A percentile compares a stretch with the other conserved stretches of the same genome.
Evolutionary conservation across 2,888 invertebrate genomes (phyloP).

Genomic region (Macrophya alboannulata): DNA sequence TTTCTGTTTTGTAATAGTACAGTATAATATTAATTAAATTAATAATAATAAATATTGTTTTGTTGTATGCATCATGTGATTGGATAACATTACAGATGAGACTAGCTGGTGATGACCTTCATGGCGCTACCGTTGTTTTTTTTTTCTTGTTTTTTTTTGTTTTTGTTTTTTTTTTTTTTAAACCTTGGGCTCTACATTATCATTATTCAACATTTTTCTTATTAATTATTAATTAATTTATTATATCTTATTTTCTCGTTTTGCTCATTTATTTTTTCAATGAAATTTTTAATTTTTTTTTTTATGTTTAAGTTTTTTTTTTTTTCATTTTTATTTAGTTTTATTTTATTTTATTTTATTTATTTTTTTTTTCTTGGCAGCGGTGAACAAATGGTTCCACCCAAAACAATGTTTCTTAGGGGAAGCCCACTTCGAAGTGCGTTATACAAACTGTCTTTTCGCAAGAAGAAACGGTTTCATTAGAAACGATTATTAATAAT

Average conservation of each 20-base stretch:
- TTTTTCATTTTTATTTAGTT: constrained; percentile 40
- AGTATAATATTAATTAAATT: constrained; percentile 79
- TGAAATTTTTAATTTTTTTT: constrained; percentile 32
- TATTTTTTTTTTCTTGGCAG: constrained; percentile 71
- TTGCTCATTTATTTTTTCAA: constrained; percentile 57
- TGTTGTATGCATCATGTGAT: constrained; percentile 78
- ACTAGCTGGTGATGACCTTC: constrained; percentile 77
- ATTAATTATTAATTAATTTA: constrained; percentile 66
- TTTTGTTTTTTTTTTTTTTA: constrained; percentile 63
- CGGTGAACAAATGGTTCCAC: constrained; percentile 71
- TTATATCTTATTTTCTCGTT: constrained; percentile 57
- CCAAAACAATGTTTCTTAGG: constrained; percentile 65
- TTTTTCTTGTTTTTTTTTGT: constrained; percentile 63
- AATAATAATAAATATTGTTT: constrained; percentile 78
- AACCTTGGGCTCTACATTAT: constrained; percentile 74
- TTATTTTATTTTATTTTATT: constrained; percentile 56
- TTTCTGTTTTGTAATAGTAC: constrained; percentile 78
- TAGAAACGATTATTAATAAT: constrained; percentile 39
- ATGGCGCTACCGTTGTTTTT: constrained; percentile 72
- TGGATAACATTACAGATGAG: constrained; percentile 78
- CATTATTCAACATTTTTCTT: constrained; percentile 68
- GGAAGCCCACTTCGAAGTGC: constrained; percentile 73
- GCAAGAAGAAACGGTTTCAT: constrained; percentile 59
- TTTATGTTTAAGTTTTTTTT: constrained; percentile 51
- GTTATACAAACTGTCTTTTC: constrained; percentile 64